A percentile compares a stretch with the other conserved stretches of the same genome.
These are phyloP conservation scores for Digitonthophagus gazella DNA, from an alignment of 2,888 invertebrate genomes.

Conservation along the genomic window DNA sequence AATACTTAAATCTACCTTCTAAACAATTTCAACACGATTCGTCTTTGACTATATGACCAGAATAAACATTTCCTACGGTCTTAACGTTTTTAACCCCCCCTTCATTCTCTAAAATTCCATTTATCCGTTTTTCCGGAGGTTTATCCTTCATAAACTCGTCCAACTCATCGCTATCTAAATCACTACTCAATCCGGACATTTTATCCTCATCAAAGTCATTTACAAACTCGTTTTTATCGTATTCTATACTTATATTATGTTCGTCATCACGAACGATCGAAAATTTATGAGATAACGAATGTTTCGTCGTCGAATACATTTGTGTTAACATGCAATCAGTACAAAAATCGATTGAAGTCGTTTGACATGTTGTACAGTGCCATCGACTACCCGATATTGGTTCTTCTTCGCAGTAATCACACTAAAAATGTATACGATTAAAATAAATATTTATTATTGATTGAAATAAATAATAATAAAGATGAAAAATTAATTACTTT, in stretches of 20 bases:
- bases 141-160: conserved; percentile 21
- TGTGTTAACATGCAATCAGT: conserved; percentile 62
- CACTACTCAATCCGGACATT: conserved; percentile 27
- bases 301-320: conserved; percentile 52
- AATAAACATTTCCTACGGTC: conserved; percentile 1
- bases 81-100: background rate
- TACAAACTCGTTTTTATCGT: background rate
- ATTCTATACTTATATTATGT: conserved; percentile 18
- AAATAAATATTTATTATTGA: background rate
- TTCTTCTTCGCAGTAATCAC: conserved; percentile 63
- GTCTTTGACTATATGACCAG: conserved; percentile 7
- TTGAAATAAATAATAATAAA: background rate
- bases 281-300: conserved; percentile 52
- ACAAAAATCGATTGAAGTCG: conserved; percentile 61
- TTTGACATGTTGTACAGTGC: conserved; percentile 66
- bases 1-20: conserved; percentile 9
- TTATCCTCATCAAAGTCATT: background rate
- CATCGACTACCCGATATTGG: conserved; percentile 66
- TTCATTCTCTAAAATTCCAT: background rate
- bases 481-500: conserved; percentile 50
- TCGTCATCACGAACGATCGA: conserved; percentile 31
- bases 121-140: background rate
- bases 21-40: background rate
- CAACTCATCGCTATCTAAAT: conserved; percentile 26
- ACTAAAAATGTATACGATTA: conserved; percentile 49